Evolutionary conservation across 2,797 vertebrate species (phyloP).

Genomic region (Myotis vivesi): DNA sequence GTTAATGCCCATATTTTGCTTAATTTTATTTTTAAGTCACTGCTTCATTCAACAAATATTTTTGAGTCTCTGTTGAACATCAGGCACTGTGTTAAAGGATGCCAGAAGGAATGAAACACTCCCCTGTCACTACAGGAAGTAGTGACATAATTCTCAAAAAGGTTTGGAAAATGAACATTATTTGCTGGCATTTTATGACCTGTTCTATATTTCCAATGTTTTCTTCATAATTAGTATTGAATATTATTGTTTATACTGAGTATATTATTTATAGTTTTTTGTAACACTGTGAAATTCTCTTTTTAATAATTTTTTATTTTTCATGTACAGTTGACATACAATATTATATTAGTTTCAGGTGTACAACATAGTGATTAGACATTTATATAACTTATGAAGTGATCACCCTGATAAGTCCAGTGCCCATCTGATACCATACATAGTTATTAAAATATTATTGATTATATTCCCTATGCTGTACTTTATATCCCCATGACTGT

Average conservation of each 20-base stretch:
- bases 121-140: background rate
- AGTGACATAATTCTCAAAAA: background rate
- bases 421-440: background rate
- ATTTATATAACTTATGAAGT: background rate
- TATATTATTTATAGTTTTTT: background rate
- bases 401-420: background rate
- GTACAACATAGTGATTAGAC: background rate
- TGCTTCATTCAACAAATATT: background rate
- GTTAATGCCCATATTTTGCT: slow-evolving; percentile 29
- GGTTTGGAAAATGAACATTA: background rate
- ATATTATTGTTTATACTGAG: background rate
- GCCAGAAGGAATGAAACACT: background rate
- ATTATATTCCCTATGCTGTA: background rate
- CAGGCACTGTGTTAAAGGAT: background rate
- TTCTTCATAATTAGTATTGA: background rate
- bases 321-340: background rate
- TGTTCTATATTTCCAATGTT: background rate
- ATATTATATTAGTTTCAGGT: background rate
- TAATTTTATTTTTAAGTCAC: slow-evolving; percentile 12
- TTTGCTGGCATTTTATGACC: slow-evolving; percentile 34
- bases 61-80: background rate
- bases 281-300: background rate
- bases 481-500: background rate
- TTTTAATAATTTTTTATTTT: background rate
- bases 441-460: background rate